Conservation (phyloP, 2,888 invertebrate species). For the Lysandra coridon region DNA sequence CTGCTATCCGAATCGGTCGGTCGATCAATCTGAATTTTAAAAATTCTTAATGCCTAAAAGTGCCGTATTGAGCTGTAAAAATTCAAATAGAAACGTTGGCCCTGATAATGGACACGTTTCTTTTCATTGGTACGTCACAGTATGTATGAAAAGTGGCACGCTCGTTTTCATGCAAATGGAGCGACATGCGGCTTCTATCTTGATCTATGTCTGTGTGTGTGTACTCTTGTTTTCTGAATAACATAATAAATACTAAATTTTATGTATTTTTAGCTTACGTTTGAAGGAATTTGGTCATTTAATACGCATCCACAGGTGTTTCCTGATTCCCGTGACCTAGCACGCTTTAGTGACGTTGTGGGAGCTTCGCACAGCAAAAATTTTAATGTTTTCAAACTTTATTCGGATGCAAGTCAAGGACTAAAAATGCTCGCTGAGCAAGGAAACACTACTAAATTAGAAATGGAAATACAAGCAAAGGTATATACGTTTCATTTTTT, state of each 20-base stretch:
- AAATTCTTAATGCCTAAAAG: too few species aligned
- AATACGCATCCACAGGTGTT: slow-evolving; percentile 66
- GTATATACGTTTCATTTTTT: slow-evolving; percentile 48
- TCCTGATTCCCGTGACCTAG: slow-evolving; percentile 50
- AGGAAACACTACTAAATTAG: slow-evolving; percentile 69
- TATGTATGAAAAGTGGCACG: too few species aligned
- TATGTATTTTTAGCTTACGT: slow-evolving; percentile 52
- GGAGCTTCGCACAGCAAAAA: slow-evolving; percentile 68
- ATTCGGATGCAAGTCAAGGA: slow-evolving; percentile 59
- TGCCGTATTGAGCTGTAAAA: too few species aligned
- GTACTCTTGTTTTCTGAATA: not conserved
- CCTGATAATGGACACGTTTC: too few species aligned
- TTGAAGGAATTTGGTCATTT: slow-evolving; percentile 67
- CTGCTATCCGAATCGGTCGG: too few species aligned
- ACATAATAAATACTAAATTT: not conserved
- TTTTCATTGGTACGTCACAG: too few species aligned
- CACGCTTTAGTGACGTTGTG: slow-evolving; percentile 69
- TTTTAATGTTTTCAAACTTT: slow-evolving; percentile 58
- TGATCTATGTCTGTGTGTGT: not conserved
- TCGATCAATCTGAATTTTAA: too few species aligned
- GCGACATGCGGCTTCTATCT: too few species aligned
- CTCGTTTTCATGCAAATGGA: too few species aligned
- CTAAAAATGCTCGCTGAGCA: slow-evolving; percentile 69
- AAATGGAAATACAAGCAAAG: slow-evolving; percentile 61
- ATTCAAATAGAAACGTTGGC: too few species aligned